Conservation (phyloP, 1,140 invertebrate species). For the Drusus annulatus region DNA sequence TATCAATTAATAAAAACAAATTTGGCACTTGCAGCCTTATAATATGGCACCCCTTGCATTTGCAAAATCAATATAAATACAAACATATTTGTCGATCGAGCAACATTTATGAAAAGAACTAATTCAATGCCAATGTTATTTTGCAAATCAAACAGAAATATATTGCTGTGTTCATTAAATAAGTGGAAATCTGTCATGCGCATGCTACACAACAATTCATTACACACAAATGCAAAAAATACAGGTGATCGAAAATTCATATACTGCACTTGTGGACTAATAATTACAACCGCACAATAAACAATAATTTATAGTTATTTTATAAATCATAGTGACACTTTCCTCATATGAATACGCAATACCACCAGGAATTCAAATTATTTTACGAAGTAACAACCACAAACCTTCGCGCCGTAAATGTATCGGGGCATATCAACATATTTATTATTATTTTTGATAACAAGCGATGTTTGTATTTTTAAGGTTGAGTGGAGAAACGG, state of each 20-base stretch:
- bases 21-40: too few species aligned
- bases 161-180: too few species aligned
- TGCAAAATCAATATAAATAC: too few species aligned
- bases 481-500: too few species aligned
- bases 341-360: background rate
- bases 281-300: background rate
- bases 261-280: background rate
- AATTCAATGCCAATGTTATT: too few species aligned
- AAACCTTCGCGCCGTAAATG: conserved; percentile 39
- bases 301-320: background rate
- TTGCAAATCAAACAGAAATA: too few species aligned
- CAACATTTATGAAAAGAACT: too few species aligned
- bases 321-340: background rate
- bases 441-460: background rate
- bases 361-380: conserved; percentile 12
- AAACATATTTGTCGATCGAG: too few species aligned
- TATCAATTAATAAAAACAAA: too few species aligned
- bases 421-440: background rate
- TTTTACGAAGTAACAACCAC: conserved; percentile 20
- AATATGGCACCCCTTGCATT: too few species aligned
- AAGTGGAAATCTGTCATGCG: conserved; percentile 25
- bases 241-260: conserved; percentile 20
- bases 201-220: background rate
- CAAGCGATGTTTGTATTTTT: background rate
- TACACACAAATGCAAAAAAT: conserved; percentile 17